Percentiles rank a stretch among this genome's conserved stretches.
phyloP scores from a whole-genome alignment of 2,113 vertebrate species.

The Mustelus asterias region DNA sequence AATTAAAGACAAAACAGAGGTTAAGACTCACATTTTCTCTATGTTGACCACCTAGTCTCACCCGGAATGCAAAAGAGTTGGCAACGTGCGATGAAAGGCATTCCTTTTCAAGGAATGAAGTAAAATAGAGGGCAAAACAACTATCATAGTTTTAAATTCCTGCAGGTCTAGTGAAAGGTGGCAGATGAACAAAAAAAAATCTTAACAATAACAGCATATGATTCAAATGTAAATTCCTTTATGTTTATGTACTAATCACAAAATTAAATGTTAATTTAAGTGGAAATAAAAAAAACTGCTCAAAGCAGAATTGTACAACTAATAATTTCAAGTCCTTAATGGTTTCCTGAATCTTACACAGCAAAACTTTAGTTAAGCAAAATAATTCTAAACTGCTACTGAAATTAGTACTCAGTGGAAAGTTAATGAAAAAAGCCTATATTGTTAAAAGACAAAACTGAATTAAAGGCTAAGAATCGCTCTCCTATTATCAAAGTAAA shows the following conservation, averaged over 20 bases:
- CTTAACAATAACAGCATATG: not conserved
- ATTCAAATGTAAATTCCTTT: not conserved
- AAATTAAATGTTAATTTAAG: not conserved
- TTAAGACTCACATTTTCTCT: not conserved
- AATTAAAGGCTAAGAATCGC: not conserved
- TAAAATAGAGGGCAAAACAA: not conserved
- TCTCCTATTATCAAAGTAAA: not conserved
- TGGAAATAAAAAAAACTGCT: not conserved
- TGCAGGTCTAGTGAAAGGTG: not conserved
- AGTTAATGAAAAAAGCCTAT: slow-evolving; percentile 11
- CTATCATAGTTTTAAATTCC: not conserved
- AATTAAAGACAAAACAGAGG: not conserved
- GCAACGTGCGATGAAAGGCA: not conserved
- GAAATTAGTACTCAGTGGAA: not conserved
- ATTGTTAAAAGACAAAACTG: not conserved
- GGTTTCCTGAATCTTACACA: not conserved
- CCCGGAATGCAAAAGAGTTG: not conserved
- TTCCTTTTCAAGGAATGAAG: not conserved
- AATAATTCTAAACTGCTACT: not conserved
- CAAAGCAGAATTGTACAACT: not conserved
- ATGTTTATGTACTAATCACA: not conserved
- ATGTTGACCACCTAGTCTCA: not conserved
- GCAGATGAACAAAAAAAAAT: not conserved
- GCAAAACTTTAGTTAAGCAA: not conserved
- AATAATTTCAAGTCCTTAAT: not conserved